Evolutionary conservation across 2,113 vertebrate genomes (phyloP), one percentile per base, ranked within the genome.

Genomic region (Malurus elegans): DNA sequence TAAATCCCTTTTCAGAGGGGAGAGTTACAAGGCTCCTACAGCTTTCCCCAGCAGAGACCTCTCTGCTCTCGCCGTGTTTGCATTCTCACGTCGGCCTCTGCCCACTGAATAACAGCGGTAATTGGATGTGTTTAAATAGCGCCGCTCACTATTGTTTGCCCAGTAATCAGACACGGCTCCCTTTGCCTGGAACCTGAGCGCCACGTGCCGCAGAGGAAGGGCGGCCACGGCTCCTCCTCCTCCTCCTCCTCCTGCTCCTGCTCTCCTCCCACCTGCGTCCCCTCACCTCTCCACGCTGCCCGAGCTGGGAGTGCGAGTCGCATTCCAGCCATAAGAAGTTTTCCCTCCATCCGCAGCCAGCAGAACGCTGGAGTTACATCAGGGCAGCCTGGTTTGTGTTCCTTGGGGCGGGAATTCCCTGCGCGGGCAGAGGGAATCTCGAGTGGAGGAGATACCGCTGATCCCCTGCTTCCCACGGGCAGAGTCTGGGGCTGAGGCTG

Each of bases 71-170:
- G 74, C 74, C 6, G 60, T 80, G 65, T 94, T 95, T 95, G 62
- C 92, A 56, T 91, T 78, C 86, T 91, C 31, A 2, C 10, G 0
- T 44, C 18, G 10, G 76, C 73, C 66, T 85, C 91, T 85, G 86
- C 78, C 65, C 70, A 8, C 90, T 92, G 84, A 95, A 92, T 83
- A 78, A n/a, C 79, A 44, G 38, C 80, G 76, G 78, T 96, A 95
- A 97, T 95, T 95, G 81, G 78, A 91, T 81, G 93, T 95, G 76
- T 92, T 94, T 91, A 79, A 91, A 87, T 51, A 91, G 84, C 40
- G 34, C 66, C 57, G 86, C 82, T 92, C 20, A 0, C 81, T 44
- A 95, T 92, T 95, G 69, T 93, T 91, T 85, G 94, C 48, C 53
- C 69, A 12, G 53, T 84, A 95, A 96, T 89, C 83, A 91, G 92